Evolutionary conservation across 2,113 vertebrate genomes (phyloP).

Genomic region (Lathamus discolor): DNA sequence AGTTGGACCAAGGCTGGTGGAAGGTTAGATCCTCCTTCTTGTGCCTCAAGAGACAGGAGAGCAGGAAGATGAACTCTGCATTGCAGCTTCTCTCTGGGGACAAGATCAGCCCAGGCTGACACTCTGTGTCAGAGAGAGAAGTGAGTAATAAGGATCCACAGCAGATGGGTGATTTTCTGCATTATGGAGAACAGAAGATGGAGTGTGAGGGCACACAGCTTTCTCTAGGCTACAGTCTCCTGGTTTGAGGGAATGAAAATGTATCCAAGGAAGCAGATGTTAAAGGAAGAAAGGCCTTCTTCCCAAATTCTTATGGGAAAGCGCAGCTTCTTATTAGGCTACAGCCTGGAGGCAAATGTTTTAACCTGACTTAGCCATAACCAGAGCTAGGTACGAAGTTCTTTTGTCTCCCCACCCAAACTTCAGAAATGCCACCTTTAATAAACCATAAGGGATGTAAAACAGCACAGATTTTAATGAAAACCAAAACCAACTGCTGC

Average conservation of each 20-base stretch:
- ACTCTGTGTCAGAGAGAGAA: neutral
- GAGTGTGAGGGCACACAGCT: neutral
- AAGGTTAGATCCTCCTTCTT: neutral
- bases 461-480: neutral
- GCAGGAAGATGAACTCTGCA: neutral
- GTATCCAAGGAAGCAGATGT: rapidly evolving
- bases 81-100: neutral
- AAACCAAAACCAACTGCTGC: neutral
- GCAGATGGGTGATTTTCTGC: neutral
- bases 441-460: neutral
- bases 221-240: neutral
- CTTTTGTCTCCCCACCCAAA: neutral
- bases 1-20: neutral
- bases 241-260: neutral
- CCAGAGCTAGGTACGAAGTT: neutral
- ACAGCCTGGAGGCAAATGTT: neutral
- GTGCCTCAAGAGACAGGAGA: neutral
- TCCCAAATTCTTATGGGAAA: neutral
- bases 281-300: neutral
- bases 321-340: neutral
- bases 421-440: neutral
- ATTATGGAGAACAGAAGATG: neutral
- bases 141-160: neutral
- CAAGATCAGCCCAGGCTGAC: neutral
- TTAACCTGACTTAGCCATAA: neutral